Conservation (phyloP, 2,888 invertebrate species). For the Ophraella communa region DNA sequence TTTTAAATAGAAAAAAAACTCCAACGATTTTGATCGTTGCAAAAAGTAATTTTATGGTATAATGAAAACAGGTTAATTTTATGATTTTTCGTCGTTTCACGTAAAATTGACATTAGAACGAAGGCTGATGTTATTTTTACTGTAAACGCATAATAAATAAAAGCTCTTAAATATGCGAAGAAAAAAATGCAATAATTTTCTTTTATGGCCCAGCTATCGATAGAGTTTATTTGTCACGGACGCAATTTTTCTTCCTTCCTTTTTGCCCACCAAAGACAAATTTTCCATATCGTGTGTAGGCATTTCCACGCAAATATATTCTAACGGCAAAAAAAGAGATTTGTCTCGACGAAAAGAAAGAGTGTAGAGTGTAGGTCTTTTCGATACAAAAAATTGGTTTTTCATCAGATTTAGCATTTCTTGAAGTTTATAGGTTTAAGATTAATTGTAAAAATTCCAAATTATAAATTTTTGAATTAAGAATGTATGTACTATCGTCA, state of each 20-base stretch:
- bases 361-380: background rate
- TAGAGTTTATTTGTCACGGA: slow-evolving; percentile 9
- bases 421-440: too few species aligned
- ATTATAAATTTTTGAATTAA: too few species aligned
- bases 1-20: too few species aligned
- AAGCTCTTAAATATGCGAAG: slow-evolving; percentile 1
- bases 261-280: slow-evolving; percentile 18
- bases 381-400: background rate
- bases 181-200: slow-evolving; percentile 20
- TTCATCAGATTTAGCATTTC: background rate
- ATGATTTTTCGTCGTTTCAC: too few species aligned
- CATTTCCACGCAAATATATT: slow-evolving; percentile 11
- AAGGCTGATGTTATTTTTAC: too few species aligned
- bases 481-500: too few species aligned
- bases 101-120: too few species aligned
- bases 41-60: background rate
- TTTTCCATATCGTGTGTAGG: slow-evolving; percentile 11
- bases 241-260: slow-evolving; percentile 2
- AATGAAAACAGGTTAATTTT: background rate
- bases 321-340: slow-evolving; percentile 20
- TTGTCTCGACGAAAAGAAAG: slow-evolving; percentile 8
- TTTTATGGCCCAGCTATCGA: slow-evolving; percentile 15
- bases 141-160: too few species aligned
- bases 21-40: background rate
- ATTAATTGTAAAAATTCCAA: too few species aligned